A percentile compares a stretch with the other conserved stretches of the same genome.
These are phyloP conservation scores for Papilio elwesi DNA, from an alignment of 2,888 invertebrate species.

Conservation along the genomic window DNA sequence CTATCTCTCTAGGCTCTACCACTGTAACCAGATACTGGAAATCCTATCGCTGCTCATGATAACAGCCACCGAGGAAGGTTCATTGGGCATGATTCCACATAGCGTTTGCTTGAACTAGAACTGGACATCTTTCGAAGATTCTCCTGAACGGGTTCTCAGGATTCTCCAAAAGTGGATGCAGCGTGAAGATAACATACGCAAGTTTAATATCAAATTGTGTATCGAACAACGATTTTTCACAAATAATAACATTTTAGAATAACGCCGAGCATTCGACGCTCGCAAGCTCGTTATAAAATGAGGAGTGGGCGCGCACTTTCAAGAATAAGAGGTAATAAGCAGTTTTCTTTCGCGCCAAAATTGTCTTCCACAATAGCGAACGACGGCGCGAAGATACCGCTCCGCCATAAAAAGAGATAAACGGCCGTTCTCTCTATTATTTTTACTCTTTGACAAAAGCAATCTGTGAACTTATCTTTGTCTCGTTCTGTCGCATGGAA, in stretches of 20 bases:
- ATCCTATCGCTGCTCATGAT: too few relatives aligned
- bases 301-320: slow-evolving; percentile 56
- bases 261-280: slow-evolving; percentile 39
- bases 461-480: slow-evolving; percentile 80
- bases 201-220: not conserved
- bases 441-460: slow-evolving; percentile 83
- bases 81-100: too few relatives aligned
- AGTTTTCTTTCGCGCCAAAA: slow-evolving; percentile 84
- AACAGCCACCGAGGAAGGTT: too few relatives aligned
- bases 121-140: too few relatives aligned
- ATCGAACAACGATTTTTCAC: not conserved
- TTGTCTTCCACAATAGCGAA: slow-evolving; percentile 81
- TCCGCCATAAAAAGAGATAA: slow-evolving; percentile 84
- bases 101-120: too few relatives aligned
- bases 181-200: not conserved
- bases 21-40: too few relatives aligned
- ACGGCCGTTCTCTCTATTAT: slow-evolving; percentile 84
- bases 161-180: too few relatives aligned
- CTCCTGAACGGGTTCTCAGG: too few relatives aligned
- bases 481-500: slow-evolving; percentile 65
- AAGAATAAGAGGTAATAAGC: slow-evolving; percentile 83
- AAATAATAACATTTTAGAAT: slow-evolving; percentile 18
- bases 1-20: too few relatives aligned
- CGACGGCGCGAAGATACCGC: slow-evolving; percentile 78
- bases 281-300: slow-evolving; percentile 47